A percentile compares a stretch with the other conserved stretches of the same genome.
These are phyloP conservation scores for Enteromius unitaeniatus DNA, from an alignment of 2,797 vertebrate species.

Conservation along the genomic window DNA sequence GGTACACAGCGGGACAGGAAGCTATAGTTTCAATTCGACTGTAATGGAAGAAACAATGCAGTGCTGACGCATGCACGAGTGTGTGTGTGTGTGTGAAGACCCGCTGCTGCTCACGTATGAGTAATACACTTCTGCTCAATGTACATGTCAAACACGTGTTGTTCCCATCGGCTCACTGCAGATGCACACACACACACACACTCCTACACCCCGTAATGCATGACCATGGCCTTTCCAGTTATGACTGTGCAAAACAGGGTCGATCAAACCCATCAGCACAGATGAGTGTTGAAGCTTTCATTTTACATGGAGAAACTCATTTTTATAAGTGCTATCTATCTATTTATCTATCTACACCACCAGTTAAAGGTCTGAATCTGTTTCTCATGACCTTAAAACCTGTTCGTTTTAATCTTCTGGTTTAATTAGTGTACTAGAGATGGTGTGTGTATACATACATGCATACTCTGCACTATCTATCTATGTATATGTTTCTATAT, in stretches of 20 bases:
- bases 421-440: neutral
- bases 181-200: constrained; percentile 26
- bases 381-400: neutral
- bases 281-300: neutral
- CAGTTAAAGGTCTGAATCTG: neutral
- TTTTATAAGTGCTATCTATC: neutral
- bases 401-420: neutral
- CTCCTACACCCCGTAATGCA: constrained; percentile 16
- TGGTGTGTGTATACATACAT: neutral
- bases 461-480: neutral
- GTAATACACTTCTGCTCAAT: constrained; percentile 34
- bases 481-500: too few species aligned
- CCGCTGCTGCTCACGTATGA: constrained; percentile 46
- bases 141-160: constrained; percentile 35
- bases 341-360: neutral
- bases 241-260: constrained; percentile 57
- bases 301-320: neutral
- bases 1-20: constrained; percentile 48
- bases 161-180: constrained; percentile 24
- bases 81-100: constrained; percentile 43
- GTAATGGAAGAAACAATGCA: constrained; percentile 62
- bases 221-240: constrained; percentile 55
- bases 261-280: constrained; percentile 15
- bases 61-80: constrained; percentile 30
- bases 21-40: constrained; percentile 49